Evolutionary conservation across 1,140 invertebrate genomes (phyloP).

Genomic region (Phymastichus coffea): DNA sequence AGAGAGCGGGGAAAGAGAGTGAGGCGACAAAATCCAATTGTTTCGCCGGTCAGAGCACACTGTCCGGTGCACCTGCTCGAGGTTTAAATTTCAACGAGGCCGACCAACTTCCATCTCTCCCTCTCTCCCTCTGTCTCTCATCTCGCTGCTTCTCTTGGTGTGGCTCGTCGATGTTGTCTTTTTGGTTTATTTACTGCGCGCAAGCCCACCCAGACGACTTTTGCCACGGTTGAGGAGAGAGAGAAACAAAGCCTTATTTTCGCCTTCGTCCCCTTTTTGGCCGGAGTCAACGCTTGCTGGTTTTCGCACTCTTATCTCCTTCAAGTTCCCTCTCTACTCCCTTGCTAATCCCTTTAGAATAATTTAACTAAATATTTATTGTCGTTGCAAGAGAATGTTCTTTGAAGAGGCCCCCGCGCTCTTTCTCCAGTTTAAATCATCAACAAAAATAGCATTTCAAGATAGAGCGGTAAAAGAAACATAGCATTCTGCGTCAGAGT

Average conservation of each 20-base stretch:
- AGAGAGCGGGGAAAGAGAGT: constrained; percentile 16
- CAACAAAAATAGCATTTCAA: not conserved
- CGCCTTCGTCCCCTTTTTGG: not conserved
- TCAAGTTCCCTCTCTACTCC: not conserved
- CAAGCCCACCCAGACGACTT: constrained; percentile 4
- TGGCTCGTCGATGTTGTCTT: not conserved
- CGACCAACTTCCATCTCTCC: constrained; percentile 8
- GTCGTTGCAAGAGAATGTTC: too few relatives aligned
- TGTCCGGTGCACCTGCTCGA: constrained; percentile 29
- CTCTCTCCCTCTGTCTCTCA: not conserved
- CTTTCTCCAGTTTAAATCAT: too few relatives aligned
- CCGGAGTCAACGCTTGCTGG: too few relatives aligned
- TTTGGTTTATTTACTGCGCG: constrained; percentile 4
- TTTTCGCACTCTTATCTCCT: too few relatives aligned
- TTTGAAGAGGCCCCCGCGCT: too few relatives aligned
- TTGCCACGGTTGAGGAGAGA: too few relatives aligned
- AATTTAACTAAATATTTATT: not conserved
- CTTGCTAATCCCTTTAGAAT: not conserved
- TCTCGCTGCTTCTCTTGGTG: not conserved
- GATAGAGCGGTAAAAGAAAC: not conserved
- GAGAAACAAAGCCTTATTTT: constrained; percentile 3
- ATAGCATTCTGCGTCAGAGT: too few relatives aligned
- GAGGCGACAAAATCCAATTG: constrained; percentile 35
- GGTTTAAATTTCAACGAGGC: constrained; percentile 22
- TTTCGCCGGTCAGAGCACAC: constrained; percentile 31